These are phyloP conservation scores for Macrosteles quadrilineatus DNA, from an alignment of 1,140 invertebrate species.

Conservation along the genomic window DNA sequence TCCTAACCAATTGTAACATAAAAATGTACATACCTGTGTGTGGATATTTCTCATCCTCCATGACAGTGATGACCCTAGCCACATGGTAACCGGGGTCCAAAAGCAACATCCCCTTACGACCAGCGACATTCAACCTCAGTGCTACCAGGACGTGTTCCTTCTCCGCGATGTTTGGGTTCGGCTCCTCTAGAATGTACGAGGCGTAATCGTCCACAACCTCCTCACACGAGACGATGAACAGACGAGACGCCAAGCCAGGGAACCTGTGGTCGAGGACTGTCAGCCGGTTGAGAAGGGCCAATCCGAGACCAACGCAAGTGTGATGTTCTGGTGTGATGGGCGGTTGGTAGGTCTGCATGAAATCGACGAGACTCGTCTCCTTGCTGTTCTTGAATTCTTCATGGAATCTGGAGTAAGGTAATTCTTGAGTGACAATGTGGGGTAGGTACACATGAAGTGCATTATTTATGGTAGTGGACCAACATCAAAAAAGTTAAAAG, in stretches of 20 bases:
- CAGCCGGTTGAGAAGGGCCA: conserved; percentile 70
- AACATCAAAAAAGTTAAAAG: too few species aligned
- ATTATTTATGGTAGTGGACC: too few species aligned
- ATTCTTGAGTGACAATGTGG: too few species aligned
- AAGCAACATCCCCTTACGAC: conserved; percentile 71
- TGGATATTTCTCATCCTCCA: conserved; percentile 80
- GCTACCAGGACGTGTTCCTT: conserved; percentile 85
- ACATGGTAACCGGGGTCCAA: conserved; percentile 91
- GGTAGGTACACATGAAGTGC: too few species aligned
- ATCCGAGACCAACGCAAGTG: conserved; percentile 84
- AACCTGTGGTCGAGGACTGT: conserved; percentile 58
- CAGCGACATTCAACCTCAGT: conserved; percentile 69
- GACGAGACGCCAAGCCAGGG: conserved; percentile 63
- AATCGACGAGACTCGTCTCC: conserved; percentile 61
- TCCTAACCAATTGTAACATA: too few species aligned
- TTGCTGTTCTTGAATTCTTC: conserved; percentile 65
- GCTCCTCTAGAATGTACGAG: conserved; percentile 62
- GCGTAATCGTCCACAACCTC: conserved; percentile 71
- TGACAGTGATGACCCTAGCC: conserved; percentile 79
- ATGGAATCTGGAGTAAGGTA: conserved; percentile 67
- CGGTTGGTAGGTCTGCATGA: conserved; percentile 73
- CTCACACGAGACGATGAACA: conserved; percentile 83
- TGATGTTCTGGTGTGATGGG: conserved; percentile 75
- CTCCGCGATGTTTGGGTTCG: conserved; percentile 50
- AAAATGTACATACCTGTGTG: conserved; percentile 74